Evolutionary conservation across 2,113 vertebrate species (phyloP).

Genomic region (Cryptomyrus ogoouensis): DNA sequence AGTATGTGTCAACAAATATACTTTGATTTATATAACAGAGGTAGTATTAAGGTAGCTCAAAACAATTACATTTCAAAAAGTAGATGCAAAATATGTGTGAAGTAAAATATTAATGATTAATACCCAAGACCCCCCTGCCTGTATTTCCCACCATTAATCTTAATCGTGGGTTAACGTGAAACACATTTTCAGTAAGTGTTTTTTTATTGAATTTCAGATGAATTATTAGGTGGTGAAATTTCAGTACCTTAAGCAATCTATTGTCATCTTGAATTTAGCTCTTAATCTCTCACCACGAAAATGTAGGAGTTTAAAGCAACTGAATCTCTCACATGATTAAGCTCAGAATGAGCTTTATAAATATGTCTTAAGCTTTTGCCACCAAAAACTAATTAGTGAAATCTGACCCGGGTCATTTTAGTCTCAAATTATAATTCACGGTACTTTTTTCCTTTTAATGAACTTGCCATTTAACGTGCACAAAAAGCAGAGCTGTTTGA

Average conservation of each 20-base stretch:
- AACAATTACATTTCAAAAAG: background rate
- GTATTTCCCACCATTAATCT: background rate
- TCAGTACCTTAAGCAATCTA: background rate
- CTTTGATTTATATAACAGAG: background rate
- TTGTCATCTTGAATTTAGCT: background rate
- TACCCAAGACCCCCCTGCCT: background rate
- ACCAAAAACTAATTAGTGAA: background rate
- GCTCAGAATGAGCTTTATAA: background rate
- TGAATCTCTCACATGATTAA: background rate
- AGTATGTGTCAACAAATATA: background rate
- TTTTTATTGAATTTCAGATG: background rate
- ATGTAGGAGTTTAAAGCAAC: background rate
- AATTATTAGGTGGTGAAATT: background rate
- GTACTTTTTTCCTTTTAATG: background rate
- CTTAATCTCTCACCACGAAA: background rate
- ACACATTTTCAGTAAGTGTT: background rate
- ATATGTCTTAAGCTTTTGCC: background rate
- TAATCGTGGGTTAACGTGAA: background rate
- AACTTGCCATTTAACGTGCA: background rate
- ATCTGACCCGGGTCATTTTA: background rate
- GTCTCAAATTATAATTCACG: background rate
- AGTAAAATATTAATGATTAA: background rate
- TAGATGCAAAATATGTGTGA: background rate
- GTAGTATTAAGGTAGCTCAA: background rate
- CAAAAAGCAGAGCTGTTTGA: background rate